Evolutionary conservation across 2,888 invertebrate genomes (phyloP).

Genomic region (Harpalus rubripes): DNA sequence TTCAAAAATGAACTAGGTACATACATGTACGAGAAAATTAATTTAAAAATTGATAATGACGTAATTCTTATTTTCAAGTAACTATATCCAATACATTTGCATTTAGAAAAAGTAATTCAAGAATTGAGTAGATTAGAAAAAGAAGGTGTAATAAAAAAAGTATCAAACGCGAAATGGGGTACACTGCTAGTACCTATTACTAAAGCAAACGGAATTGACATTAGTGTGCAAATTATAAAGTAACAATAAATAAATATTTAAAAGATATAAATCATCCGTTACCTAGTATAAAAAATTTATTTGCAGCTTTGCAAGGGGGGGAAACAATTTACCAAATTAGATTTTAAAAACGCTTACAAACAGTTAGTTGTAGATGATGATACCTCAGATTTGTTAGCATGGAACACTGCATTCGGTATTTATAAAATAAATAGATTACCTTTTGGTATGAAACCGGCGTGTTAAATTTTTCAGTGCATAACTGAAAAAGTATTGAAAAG

Average conservation of each 20-base stretch:
- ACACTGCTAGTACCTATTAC: too few relatives aligned
- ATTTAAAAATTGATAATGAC: too few relatives aligned
- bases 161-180: too few relatives aligned
- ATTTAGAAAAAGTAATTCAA: too few relatives aligned
- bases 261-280: slow-evolving; percentile 69
- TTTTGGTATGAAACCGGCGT: slow-evolving; percentile 73
- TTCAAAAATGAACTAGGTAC: too few relatives aligned
- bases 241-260: slow-evolving; percentile 67
- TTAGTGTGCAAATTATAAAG: slow-evolving; percentile 69
- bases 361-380: not conserved
- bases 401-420: slow-evolving; percentile 71
- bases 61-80: too few relatives aligned
- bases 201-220: slow-evolving; percentile 56
- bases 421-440: slow-evolving; percentile 73
- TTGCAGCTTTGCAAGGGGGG: slow-evolving; percentile 68
- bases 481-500: slow-evolving; percentile 67
- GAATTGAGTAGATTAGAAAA: too few relatives aligned
- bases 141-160: too few relatives aligned
- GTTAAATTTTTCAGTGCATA: too few relatives aligned
- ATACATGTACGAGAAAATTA: too few relatives aligned
- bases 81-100: too few relatives aligned
- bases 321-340: slow-evolving; percentile 67
- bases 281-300: slow-evolving; percentile 69
- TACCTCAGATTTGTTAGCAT: not conserved
- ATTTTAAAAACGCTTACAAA: not conserved